Evolutionary conservation across 64 coral and sea anemone genomes (phyloP).

Genomic region (Porites australiensis): DNA sequence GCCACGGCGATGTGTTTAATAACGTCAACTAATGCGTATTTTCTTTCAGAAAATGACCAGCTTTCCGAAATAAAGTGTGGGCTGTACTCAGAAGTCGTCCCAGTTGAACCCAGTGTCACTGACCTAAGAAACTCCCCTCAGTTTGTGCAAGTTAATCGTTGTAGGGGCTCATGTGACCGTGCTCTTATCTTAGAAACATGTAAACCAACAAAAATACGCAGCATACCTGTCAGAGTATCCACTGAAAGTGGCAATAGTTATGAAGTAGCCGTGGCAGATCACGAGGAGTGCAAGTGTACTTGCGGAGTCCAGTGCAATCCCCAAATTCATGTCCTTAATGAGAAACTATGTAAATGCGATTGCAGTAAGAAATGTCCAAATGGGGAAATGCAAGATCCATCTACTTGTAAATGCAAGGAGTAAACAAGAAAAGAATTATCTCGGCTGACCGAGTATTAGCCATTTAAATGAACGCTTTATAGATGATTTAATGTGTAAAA

Average conservation of each 20-base stretch:
- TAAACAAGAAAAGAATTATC: neutral
- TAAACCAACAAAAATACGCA: neutral
- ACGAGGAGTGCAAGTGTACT: neutral
- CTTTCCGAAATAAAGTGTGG: neutral
- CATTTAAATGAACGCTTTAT: neutral
- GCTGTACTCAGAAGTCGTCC: slow-evolving; percentile 6
- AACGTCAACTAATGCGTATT: no score
- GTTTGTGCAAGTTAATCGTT: slow-evolving; percentile 13
- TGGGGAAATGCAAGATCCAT: neutral
- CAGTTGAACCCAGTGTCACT: neutral
- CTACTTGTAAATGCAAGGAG: neutral
- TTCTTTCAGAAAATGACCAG: neutral
- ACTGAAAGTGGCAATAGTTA: neutral
- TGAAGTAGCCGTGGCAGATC: neutral
- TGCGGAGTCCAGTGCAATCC: neutral
- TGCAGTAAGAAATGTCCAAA: neutral
- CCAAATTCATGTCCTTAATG: neutral
- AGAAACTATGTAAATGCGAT: neutral
- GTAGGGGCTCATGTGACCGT: neutral
- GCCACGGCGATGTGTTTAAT: no score
- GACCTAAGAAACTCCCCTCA: neutral
- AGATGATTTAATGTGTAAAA: no score
- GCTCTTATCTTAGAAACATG: neutral
- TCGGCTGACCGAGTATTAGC: neutral
- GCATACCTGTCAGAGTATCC: neutral